Percentiles rank a stretch among this genome's conserved stretches.
phyloP scores from a whole-genome alignment of 2,797 vertebrate species.

The Lateolabrax maculatus region DNA sequence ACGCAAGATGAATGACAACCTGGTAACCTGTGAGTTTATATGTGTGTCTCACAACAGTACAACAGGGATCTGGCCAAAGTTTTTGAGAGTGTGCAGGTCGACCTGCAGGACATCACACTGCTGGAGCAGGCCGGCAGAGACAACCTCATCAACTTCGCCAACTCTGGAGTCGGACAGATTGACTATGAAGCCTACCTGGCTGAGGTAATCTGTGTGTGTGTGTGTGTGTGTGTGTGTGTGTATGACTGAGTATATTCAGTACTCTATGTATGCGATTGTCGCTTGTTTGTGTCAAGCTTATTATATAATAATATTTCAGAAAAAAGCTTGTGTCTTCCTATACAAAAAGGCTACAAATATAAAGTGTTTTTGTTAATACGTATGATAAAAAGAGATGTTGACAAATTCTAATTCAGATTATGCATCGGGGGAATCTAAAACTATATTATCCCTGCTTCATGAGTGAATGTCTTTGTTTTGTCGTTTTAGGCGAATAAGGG shows the following conservation, averaged over 20 bases:
- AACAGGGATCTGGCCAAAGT: slow-evolving; percentile 86
- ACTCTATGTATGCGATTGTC: background rate
- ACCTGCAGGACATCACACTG: slow-evolving; percentile 87
- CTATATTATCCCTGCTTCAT: background rate
- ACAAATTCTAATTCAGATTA: background rate
- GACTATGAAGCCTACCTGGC: slow-evolving; percentile 87
- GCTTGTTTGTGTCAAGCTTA: background rate
- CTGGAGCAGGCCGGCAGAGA: slow-evolving; percentile 89
- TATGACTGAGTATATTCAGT: background rate
- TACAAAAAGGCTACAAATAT: background rate
- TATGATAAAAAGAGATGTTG: background rate
- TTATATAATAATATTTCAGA: background rate
- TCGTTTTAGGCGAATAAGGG: slow-evolving; percentile 88
- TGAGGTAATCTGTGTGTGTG: slow-evolving; percentile 85
- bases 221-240: background rate
- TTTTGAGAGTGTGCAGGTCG: slow-evolving; percentile 88
- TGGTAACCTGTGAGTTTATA: slow-evolving; percentile 4
- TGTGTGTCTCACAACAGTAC: slow-evolving; percentile 82
- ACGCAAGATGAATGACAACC: accelerated
- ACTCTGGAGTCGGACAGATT: slow-evolving; percentile 88
- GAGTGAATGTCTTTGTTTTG: background rate
- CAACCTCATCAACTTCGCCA: slow-evolving; percentile 90
- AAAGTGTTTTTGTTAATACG: background rate
- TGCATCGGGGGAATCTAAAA: background rate
- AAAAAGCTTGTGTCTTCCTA: too few species aligned